Conservation (phyloP, 2,888 invertebrate species). For the Germaria angustata region DNA sequence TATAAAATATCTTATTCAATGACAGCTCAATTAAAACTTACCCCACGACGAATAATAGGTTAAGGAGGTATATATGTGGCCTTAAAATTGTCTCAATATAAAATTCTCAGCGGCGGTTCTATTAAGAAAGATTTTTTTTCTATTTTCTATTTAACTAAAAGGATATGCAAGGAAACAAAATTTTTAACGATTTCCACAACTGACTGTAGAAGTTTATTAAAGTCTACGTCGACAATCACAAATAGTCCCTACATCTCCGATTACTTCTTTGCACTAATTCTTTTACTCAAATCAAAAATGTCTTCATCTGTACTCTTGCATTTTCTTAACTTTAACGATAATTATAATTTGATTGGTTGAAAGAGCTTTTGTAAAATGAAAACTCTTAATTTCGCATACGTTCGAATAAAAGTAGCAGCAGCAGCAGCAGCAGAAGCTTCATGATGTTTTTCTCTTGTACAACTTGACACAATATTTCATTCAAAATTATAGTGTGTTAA, state of each 20-base stretch:
- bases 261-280: neutral
- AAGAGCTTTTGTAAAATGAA: conserved; percentile 61
- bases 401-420: conserved; percentile 14
- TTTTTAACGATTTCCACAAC: too few relatives aligned
- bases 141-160: too few relatives aligned
- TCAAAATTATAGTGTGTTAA: conserved; percentile 69
- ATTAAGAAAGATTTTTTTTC: too few relatives aligned
- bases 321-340: conserved; percentile 62
- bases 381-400: conserved; percentile 5
- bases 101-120: too few relatives aligned
- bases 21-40: too few relatives aligned
- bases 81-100: too few relatives aligned
- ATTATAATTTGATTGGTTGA: conserved; percentile 69
- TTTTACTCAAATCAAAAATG: neutral
- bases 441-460: conserved; percentile 51
- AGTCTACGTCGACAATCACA: neutral
- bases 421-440: conserved; percentile 38
- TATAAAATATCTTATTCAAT: too few relatives aligned
- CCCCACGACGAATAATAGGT: too few relatives aligned
- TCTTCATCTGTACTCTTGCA: neutral
- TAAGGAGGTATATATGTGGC: too few relatives aligned
- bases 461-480: conserved; percentile 72
- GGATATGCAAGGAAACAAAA: too few relatives aligned
- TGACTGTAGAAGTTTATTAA: too few relatives aligned
- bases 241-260: neutral